Conservation (phyloP, 2,888 invertebrate genomes). For the Erynnis tages region DNA sequence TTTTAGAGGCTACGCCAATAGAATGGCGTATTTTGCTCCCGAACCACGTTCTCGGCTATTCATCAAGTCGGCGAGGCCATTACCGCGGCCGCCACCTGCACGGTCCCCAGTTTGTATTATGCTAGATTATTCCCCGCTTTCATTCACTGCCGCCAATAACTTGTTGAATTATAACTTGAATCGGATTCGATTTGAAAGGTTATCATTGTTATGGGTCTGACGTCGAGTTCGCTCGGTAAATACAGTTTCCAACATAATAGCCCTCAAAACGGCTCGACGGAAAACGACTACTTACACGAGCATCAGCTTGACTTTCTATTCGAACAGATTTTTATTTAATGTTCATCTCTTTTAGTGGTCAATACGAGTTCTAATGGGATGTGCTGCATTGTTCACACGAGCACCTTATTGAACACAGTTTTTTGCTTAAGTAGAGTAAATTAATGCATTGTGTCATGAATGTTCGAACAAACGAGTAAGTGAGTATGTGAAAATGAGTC, state of each 20-base stretch:
- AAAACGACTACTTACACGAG: constrained; percentile 23
- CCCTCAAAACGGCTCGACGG: constrained; percentile 17
- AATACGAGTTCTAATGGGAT: neutral
- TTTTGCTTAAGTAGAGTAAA: too few species aligned
- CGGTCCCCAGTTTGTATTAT: constrained; percentile 66
- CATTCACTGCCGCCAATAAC: constrained; percentile 60
- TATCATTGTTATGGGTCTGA: constrained; percentile 28
- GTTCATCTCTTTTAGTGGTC: neutral
- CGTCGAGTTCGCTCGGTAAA: constrained; percentile 24
- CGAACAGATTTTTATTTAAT: constrained; percentile 13
- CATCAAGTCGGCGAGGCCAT: constrained; percentile 72
- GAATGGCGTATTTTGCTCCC: constrained; percentile 69
- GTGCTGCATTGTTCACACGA: neutral
- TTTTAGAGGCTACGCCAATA: constrained; percentile 67
- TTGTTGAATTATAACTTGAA: constrained; percentile 48
- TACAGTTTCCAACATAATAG: constrained; percentile 27
- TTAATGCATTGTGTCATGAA: too few species aligned
- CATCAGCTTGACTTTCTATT: constrained; percentile 14
- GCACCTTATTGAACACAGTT: too few species aligned
- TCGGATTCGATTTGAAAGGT: constrained; percentile 35
- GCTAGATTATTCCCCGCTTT: constrained; percentile 61
- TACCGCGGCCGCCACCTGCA: constrained; percentile 72
- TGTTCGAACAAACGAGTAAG: too few species aligned
- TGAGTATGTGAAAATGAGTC: too few species aligned
- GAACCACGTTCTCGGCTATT: constrained; percentile 70